Evolutionary conservation across 2,888 invertebrate species (phyloP).

Genomic region (Ophion obscuratus): DNA sequence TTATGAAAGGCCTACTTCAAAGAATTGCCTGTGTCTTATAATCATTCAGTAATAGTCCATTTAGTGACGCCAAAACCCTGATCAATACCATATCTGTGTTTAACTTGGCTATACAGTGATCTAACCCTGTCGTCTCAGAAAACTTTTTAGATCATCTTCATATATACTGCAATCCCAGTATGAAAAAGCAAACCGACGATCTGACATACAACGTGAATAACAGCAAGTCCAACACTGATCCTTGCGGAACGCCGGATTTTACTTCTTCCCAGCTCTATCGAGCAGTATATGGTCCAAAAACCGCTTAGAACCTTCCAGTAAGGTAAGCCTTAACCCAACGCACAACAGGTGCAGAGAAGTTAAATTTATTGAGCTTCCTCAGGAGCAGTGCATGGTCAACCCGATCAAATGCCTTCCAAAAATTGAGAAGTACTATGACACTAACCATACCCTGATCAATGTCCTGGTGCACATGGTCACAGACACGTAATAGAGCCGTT

Average conservation of each 20-base stretch:
- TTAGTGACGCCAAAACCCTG: too few relatives aligned
- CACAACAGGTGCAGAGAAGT: neutral
- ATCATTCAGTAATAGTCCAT: too few relatives aligned
- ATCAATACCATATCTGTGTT: too few relatives aligned
- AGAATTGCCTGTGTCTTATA: too few relatives aligned
- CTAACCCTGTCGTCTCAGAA: too few relatives aligned
- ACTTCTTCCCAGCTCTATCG: neutral
- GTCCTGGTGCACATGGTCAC: slow-evolving; percentile 69
- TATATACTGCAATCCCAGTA: too few relatives aligned
- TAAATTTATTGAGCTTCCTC: neutral
- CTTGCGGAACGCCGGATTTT: neutral
- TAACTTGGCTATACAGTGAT: too few relatives aligned
- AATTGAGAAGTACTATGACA: neutral
- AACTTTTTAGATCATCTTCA: too few relatives aligned
- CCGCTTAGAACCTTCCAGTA: neutral
- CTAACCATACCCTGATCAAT: slow-evolving; percentile 66
- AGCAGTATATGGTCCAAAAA: neutral
- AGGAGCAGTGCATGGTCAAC: neutral
- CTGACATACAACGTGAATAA: too few relatives aligned
- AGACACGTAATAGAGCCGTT: slow-evolving; percentile 71
- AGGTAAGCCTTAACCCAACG: neutral
- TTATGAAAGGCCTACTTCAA: too few relatives aligned
- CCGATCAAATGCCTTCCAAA: slow-evolving; percentile 12
- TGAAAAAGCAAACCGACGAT: too few relatives aligned
- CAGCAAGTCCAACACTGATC: neutral